phyloP scores from a whole-genome alignment of 2,113 vertebrate species.

The Aramus guarauna region DNA sequence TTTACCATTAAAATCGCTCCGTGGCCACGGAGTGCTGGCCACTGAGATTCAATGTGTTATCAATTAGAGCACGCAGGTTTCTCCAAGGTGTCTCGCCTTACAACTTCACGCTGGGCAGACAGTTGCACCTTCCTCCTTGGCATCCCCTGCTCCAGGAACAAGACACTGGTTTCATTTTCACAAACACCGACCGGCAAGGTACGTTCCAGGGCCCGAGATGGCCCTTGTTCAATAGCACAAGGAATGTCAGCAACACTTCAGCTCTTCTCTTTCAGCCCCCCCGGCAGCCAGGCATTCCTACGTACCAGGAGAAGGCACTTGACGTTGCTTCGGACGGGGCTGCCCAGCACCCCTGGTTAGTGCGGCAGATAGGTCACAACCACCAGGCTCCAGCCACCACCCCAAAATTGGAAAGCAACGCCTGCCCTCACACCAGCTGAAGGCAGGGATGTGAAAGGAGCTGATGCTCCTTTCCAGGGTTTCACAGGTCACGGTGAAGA shows the following conservation, averaged over 20 bases:
- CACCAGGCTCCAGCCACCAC: not conserved
- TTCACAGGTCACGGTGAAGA: not conserved
- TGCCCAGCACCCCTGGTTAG: not conserved
- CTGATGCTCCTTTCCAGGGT: not conserved
- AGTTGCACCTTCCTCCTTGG: not conserved
- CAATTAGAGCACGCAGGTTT: not conserved
- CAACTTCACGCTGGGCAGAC: not conserved
- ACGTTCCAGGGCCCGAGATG: not conserved
- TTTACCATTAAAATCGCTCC: not conserved
- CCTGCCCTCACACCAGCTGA: not conserved
- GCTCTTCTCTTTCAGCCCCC: not conserved
- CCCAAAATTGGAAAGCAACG: not conserved
- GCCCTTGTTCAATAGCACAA: too few relatives aligned
- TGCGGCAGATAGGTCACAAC: not conserved
- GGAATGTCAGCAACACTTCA: fast-evolving
- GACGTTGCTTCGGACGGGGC: fast-evolving
- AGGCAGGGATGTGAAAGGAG: not conserved
- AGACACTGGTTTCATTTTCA: not conserved
- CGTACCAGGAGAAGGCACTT: not conserved
- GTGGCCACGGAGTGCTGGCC: not conserved
- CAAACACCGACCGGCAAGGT: not conserved
- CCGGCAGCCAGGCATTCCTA: not conserved
- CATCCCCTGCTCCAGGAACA: not conserved
- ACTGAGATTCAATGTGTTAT: not conserved
- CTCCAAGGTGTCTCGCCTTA: not conserved